Evolutionary conservation across 2,888 invertebrate genomes (phyloP), one percentile per base, ranked within the genome.

Genomic region (Cistogaster globosa): DNA sequence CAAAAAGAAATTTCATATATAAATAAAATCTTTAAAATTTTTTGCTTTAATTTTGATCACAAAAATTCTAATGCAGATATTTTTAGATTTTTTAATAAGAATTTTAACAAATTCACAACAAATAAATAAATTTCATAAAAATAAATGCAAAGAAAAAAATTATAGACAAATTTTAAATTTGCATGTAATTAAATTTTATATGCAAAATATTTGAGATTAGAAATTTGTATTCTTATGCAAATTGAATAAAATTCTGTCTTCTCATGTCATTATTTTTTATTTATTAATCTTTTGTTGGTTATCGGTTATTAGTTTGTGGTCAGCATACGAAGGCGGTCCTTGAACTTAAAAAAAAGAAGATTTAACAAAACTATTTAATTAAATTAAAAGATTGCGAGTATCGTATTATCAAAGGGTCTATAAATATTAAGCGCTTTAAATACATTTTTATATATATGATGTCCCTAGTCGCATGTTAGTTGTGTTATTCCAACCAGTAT

Each of bases 161-260:
- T 20, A 53, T 3, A 65, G 26, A 9, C 1, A 76, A 77, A 72
- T 68, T 51, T 71, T 38, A 77, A 36, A 65, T 85, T 78, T 85
- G 42, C 65, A 60, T 75, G 81, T 78, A 85, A 85, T 85, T 85
- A 85, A 69, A 81, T 85, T 85, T 82, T 77, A 84, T 84, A 80
- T 84, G 80, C 67, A 80, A 76, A 80, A 68, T 60, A 65, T 62
- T 69, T 78, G 51, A 42, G 45, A 20, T 75, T 7, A 58, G 1
- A 55, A 32, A 9, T 53, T 55, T 58, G 51, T 65, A 67, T 80
- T 60, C 75, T 51, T 71, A 76, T 76, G 82, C 71, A 82, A 82
- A 82, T 82, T 51, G 63, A 82, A 82, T 75, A 57, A 62, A 72
- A 22, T 48, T 42, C 69, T 69, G 75, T 69, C 38, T 63, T 69